Evolutionary conservation across 2,113 vertebrate genomes (phyloP).

Genomic region (Cebus imitator): DNA sequence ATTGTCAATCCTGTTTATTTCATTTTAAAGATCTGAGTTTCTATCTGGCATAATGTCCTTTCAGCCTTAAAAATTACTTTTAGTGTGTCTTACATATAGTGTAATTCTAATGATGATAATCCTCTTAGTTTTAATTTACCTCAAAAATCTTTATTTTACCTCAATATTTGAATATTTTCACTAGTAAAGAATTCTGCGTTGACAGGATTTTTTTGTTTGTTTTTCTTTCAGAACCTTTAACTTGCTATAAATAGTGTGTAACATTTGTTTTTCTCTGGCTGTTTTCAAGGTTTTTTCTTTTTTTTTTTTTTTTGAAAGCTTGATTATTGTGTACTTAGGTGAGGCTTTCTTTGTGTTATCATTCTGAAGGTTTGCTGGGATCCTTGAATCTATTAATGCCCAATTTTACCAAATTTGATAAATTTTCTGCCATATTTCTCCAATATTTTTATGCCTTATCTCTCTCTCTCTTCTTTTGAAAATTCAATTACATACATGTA

Average conservation of each 20-base stretch:
- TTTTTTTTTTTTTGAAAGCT: not conserved
- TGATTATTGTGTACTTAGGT: not conserved
- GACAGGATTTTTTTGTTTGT: not conserved
- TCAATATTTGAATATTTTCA: not conserved
- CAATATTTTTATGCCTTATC: not conserved
- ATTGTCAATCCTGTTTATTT: not conserved
- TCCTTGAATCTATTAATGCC: not conserved
- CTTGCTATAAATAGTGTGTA: not conserved
- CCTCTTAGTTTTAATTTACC: not conserved
- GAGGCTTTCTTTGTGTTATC: not conserved
- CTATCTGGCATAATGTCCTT: not conserved
- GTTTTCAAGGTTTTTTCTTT: not conserved
- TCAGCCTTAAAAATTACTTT: not conserved
- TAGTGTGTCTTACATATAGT: not conserved
- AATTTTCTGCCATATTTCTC: not conserved
- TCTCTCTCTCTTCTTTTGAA: not conserved
- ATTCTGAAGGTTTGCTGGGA: not conserved
- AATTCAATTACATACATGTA: too few relatives aligned
- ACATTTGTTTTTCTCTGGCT: not conserved
- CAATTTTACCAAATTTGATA: not conserved
- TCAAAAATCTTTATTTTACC: not conserved
- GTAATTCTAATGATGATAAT: not conserved
- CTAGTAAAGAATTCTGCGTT: not conserved
- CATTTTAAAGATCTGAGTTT: not conserved
- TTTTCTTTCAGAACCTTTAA: not conserved